A percentile compares a stretch with the other conserved stretches of the same genome.
Conservation (phyloP, 2,797 vertebrate genomes). For the Fundulus diaphanus region DNA sequence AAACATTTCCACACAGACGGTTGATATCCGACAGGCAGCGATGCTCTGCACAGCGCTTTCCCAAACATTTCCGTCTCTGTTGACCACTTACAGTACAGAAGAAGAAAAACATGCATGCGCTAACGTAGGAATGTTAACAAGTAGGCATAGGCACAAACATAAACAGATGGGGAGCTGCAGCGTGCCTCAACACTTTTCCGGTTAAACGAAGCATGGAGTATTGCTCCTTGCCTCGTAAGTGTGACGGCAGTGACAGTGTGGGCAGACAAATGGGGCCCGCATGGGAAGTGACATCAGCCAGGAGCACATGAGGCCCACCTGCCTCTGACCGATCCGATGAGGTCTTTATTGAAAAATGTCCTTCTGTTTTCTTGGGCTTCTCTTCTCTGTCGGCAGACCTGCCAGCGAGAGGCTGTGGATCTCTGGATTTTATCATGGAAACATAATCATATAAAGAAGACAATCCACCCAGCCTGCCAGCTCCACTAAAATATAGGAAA, state of each 20-base stretch:
- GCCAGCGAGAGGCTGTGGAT: conserved; percentile 26
- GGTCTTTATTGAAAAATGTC: conserved; percentile 41
- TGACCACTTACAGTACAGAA: conserved; percentile 15
- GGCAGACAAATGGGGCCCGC: conserved; percentile 60
- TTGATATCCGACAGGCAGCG: conserved; percentile 39
- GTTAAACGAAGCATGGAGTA: conserved; percentile 63
- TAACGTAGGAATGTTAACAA: conserved; percentile 10
- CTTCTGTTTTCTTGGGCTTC: conserved; percentile 42
- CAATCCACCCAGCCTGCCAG: conserved; percentile 53
- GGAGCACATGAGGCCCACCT: conserved; percentile 59
- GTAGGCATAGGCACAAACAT: conserved; percentile 15
- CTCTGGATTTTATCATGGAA: conserved; percentile 63
- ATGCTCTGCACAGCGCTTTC: conserved; percentile 35
- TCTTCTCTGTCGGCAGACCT: conserved; percentile 29
- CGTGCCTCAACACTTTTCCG: conserved; percentile 58
- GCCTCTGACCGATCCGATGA: conserved; percentile 45
- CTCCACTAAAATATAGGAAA: conserved; percentile 60
- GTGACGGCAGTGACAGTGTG: conserved; percentile 54
- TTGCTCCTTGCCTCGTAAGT: conserved; percentile 52
- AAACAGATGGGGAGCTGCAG: conserved; percentile 36
- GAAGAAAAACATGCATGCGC: conserved; percentile 22
- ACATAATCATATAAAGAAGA: conserved; percentile 58
- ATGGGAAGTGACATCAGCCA: conserved; percentile 65
- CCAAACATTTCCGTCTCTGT: conserved; percentile 13
- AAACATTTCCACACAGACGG: conserved; percentile 63